Conservation (phyloP, 2,888 invertebrate species). For the Mesopsocus fuscifrons region DNA sequence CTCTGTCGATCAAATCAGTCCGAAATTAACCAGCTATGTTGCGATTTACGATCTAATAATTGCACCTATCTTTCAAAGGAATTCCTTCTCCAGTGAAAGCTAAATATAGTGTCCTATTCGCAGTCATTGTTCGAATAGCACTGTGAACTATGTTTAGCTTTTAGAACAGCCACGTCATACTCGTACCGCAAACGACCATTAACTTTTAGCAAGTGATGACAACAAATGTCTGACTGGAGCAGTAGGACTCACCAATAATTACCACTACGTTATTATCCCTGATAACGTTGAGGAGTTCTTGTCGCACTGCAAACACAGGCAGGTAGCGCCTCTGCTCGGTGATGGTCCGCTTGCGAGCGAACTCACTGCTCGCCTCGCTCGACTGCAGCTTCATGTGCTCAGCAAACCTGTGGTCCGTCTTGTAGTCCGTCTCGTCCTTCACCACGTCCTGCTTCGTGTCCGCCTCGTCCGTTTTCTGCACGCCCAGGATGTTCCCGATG, state of each 20-base stretch:
- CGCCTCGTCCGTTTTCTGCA: slow-evolving; percentile 53
- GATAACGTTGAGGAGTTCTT: slow-evolving; percentile 78
- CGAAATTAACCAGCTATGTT: too few species aligned
- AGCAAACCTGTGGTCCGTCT: slow-evolving; percentile 90
- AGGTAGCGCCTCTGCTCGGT: slow-evolving; percentile 75
- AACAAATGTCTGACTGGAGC: too few species aligned
- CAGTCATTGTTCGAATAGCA: not conserved
- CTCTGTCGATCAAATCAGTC: too few species aligned
- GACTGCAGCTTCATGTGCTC: slow-evolving; percentile 64
- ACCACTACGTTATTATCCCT: slow-evolving; percentile 87
- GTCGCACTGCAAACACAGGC: slow-evolving; percentile 89
- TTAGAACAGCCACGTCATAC: too few species aligned
- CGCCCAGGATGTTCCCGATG: slow-evolving; percentile 92
- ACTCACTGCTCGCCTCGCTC: slow-evolving; percentile 51
- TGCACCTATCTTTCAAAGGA: too few species aligned
- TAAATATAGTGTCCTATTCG: too few species aligned
- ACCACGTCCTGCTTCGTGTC: slow-evolving; percentile 37
- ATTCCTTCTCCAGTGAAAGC: too few species aligned
- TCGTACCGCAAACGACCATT: too few species aligned
- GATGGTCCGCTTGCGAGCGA: slow-evolving; percentile 69
- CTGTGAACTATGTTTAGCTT: too few species aligned
- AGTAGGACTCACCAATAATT: slow-evolving; percentile 52
- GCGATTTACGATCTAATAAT: too few species aligned
- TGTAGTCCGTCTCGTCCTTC: slow-evolving; percentile 63
- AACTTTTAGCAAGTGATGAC: too few species aligned